Base-by-base conservation (phyloP, 2,888 invertebrate species). In the Agonopterix subpropinquella region DNA sequence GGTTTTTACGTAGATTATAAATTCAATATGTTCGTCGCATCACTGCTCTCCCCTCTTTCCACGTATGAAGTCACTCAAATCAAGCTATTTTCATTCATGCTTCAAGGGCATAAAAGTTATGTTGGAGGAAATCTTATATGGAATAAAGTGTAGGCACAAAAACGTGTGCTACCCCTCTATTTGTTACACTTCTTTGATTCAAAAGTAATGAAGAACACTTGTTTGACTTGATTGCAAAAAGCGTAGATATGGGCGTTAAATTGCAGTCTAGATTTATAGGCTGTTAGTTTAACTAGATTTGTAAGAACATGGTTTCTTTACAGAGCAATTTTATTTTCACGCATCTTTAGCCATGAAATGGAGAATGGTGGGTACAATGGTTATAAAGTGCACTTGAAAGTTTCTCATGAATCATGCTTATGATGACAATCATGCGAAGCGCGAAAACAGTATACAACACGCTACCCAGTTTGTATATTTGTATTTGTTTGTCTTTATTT, bases 21-120 rank as follows among this genome's bases (percentile, higher is more conserved):
- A 80, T 83, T 82, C 80, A 79, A 79, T 83, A 80, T 72, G 67
- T 79, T 65, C 62, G 64, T 73, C 77, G 86, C 83, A 72, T 75
- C 83, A 80, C 71, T 85, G 86, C 77, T 59, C 76, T 67, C 81
- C 80, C 74, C 53, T 56, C 39, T 43, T 48, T 39, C 39, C 11
- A 39, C n/a, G 4, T 10, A 11, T 11, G n/a, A 11, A 39, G 4
- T 10, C 10, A 10, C 4, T 39, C 11, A 39, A 39, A 67, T 28
- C 28, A 28, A 28, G 28, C 28, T 7, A 28, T 28, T 28, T 28
- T 28, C 5, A 28, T 28, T 28, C 28, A 28, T 28, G 7, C 28
- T 28, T 28, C 28, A 28, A 28, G 57, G 82, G 11, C 37, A 36
- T 36, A 84, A 81, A 82, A 80, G 80, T 77, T 80, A 78, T 78